These are phyloP conservation scores for Gallinago media DNA, from an alignment of 2,113 vertebrate genomes.

Conservation along the genomic window DNA sequence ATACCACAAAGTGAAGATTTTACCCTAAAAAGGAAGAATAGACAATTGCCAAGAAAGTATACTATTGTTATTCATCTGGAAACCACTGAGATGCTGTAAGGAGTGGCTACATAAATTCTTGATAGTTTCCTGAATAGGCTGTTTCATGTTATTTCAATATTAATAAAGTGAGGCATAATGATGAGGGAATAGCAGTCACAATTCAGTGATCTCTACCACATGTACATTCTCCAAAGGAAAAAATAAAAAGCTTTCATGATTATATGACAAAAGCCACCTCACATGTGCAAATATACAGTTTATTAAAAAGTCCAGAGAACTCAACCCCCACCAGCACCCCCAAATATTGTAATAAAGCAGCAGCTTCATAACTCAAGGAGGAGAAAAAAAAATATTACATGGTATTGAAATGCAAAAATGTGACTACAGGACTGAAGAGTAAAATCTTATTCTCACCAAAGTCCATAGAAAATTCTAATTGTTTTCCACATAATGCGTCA, in stretches of 20 bases:
- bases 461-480: neutral
- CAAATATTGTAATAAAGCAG: neutral
- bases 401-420: neutral
- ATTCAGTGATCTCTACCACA: slow-evolving; percentile 15
- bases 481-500: neutral
- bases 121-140: neutral
- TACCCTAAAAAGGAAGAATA: neutral
- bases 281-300: neutral
- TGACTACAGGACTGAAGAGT: neutral
- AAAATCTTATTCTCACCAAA: neutral
- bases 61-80: neutral
- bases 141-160: neutral
- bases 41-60: neutral
- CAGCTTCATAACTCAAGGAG: neutral
- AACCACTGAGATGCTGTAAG: neutral
- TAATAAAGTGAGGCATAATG: neutral
- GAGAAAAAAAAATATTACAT: neutral
- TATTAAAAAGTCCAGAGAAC: neutral
- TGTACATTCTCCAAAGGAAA: neutral
- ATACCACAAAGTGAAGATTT: neutral
- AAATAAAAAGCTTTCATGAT: neutral
- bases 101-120: slow-evolving; percentile 4
- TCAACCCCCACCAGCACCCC: neutral
- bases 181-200: neutral
- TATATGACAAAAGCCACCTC: neutral